Evolutionary conservation across 2,888 invertebrate genomes (phyloP), one percentile per base, ranked within the genome.

Genomic region (Archips xylosteana): DNA sequence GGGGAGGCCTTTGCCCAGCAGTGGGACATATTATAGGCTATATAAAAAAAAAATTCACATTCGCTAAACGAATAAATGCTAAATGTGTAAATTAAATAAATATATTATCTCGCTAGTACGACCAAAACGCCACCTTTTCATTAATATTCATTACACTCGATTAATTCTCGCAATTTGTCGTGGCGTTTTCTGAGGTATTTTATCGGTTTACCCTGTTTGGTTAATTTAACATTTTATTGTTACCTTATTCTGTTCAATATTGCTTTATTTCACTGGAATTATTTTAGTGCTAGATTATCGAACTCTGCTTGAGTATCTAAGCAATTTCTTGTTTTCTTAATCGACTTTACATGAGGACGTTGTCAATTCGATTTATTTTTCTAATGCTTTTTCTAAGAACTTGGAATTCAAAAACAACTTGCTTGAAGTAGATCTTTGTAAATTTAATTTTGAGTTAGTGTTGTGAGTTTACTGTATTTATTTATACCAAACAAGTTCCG

Each of bases 111-210:
- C 62, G 75, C 73, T 74, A 74, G 76, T 45, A 23, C 34, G n/a
- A 65, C 54, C 39, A 39, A 57, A 65, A 45, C 71, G 32, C 66
- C 63, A 63, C 70, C 69, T 64, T 76, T 63, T 76, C 79, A 84
- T 86, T 78, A 85, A 83, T 88, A 89, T 89, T 86, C 83, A 82
- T 87, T 81, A 81, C 78, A 78, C 74, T 77, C 80, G 68, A 82
- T 79, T 77, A 84, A 88, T 88, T 86, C 86, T 76, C 78, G 83
- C 88, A 87, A 91, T 90, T 90, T 90, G 89, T 90, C 89, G 76
- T 75, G 77, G 77, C 70, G 83, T 80, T 86, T 83, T 83, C 82
- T 81, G 79, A 82, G 71, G 77, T 81, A 89, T 89, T 89, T 23
- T 89, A 90, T 88, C 78, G 78, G 79, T 75, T 74, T 63, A 61